Conservation (phyloP, 2,888 invertebrate species). For the Sphaerophoria taeniata region DNA sequence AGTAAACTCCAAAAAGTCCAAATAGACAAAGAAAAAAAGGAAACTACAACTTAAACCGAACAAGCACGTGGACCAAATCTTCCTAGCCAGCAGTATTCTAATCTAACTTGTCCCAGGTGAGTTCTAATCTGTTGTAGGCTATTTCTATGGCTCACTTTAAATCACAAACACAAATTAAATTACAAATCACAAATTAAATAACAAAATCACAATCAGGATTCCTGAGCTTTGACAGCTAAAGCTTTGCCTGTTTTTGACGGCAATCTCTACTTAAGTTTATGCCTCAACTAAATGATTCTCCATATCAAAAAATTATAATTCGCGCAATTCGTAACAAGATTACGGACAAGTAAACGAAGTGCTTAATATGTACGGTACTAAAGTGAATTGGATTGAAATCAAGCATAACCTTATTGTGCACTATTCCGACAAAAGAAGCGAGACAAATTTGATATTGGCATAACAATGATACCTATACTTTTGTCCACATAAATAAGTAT, state of each 20-base stretch:
- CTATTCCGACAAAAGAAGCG: constrained; percentile 62
- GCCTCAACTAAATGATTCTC: constrained; percentile 32
- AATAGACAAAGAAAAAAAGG: no score
- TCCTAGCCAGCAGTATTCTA: no score
- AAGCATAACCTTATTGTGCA: constrained; percentile 68
- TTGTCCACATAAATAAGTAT: no score
- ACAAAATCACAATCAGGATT: no score
- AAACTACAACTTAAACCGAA: no score
- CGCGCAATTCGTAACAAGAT: constrained; percentile 74
- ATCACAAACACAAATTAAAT: constrained; percentile 9
- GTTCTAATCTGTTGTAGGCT: constrained; percentile 8
- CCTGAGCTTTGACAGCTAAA: background rate
- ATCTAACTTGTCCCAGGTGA: constrained; percentile 5
- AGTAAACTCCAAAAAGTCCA: no score
- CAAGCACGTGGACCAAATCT: no score
- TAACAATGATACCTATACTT: constrained; percentile 40
- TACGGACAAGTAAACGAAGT: constrained; percentile 70
- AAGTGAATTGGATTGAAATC: constrained; percentile 58
- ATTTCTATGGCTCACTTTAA: constrained; percentile 2
- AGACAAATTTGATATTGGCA: constrained; percentile 66
- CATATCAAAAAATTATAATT: constrained; percentile 61
- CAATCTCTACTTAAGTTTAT: constrained; percentile 55
- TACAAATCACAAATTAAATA: no score
- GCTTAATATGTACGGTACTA: constrained; percentile 71
- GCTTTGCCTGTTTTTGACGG: constrained; percentile 43